Percentiles rank a stretch among this genome's conserved stretches.
These are phyloP conservation scores for Drosophila parabipectinata DNA, from an alignment of 1,140 invertebrate genomes.

Conservation along the genomic window DNA sequence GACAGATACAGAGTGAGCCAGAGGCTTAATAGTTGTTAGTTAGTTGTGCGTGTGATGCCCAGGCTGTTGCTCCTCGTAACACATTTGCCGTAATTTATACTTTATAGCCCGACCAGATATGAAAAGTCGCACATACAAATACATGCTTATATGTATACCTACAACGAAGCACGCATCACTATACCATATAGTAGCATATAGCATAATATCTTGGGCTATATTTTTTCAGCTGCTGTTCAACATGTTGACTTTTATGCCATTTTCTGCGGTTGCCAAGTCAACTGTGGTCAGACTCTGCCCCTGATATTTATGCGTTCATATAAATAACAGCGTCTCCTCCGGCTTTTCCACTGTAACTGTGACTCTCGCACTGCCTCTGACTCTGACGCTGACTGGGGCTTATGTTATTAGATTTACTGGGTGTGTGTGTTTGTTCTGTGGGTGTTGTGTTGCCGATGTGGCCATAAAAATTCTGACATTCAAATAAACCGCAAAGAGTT, in stretches of 20 bases:
- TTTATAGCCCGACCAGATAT: slow-evolving; percentile 78
- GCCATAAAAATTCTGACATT: slow-evolving; percentile 72
- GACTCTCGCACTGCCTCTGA: background rate
- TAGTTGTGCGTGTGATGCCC: slow-evolving; percentile 69
- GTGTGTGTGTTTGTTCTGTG: slow-evolving; percentile 11
- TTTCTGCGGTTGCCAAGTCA: slow-evolving; percentile 74
- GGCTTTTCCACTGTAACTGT: slow-evolving; percentile 22
- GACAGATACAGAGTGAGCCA: slow-evolving; percentile 15
- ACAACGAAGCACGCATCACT: slow-evolving; percentile 14
- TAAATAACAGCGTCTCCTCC: slow-evolving; percentile 67
- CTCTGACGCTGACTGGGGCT: slow-evolving; percentile 32
- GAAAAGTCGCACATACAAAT: slow-evolving; percentile 65
- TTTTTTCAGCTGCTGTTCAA: slow-evolving; percentile 72
- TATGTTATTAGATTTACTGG: slow-evolving; percentile 78
- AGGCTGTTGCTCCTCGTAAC: slow-evolving; percentile 42
- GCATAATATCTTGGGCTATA: slow-evolving; percentile 68
- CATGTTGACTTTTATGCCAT: slow-evolving; percentile 82
- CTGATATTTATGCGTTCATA: slow-evolving; percentile 76
- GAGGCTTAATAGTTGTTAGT: slow-evolving; percentile 81
- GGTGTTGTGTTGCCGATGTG: slow-evolving; percentile 32
- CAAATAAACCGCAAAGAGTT: slow-evolving; percentile 75
- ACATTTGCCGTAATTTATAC: slow-evolving; percentile 81
- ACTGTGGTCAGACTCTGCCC: slow-evolving; percentile 68
- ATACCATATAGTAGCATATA: slow-evolving; percentile 9
- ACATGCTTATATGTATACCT: background rate